Percentiles rank a stretch among this genome's conserved stretches.
Conservation (phyloP, 2,797 vertebrate genomes). For the Epinephelus awoara region DNA sequence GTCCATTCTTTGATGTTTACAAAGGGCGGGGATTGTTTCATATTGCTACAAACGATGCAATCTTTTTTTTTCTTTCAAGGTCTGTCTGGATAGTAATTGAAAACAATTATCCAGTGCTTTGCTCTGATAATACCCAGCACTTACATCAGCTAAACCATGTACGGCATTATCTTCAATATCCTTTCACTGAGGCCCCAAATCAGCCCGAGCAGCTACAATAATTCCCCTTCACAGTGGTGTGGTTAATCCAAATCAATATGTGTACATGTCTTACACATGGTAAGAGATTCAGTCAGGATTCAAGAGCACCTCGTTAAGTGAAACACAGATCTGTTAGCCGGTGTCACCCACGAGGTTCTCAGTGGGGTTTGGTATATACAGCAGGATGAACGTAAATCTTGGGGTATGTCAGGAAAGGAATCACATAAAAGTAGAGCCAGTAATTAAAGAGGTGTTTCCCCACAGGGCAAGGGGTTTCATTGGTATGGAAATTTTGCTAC, state of each 20-base stretch:
- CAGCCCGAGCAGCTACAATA: conserved; percentile 14
- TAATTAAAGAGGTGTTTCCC: background rate
- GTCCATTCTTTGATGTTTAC: conserved; percentile 62
- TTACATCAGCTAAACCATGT: conserved; percentile 50
- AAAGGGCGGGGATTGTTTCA: conserved; percentile 55
- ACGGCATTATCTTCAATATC: conserved; percentile 45
- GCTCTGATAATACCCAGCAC: conserved; percentile 49
- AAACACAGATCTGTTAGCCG: conserved; percentile 13
- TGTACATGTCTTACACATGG: conserved; percentile 8
- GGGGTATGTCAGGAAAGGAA: background rate
- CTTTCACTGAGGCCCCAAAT: conserved; percentile 38
- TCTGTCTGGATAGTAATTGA: conserved; percentile 63
- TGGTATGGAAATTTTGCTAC: background rate
- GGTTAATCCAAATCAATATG: conserved; percentile 43
- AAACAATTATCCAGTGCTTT: conserved; percentile 70
- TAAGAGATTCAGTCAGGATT: conserved; percentile 21
- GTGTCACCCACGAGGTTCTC: background rate
- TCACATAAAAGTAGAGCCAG: background rate
- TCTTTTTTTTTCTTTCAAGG: conserved; percentile 58
- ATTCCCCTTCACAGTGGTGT: conserved; percentile 25
- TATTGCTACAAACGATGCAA: conserved; percentile 56
- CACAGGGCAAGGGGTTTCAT: background rate
- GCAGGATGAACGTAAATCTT: background rate
- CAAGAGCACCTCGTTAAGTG: conserved; percentile 1
- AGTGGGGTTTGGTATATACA: background rate